These are phyloP conservation scores for Agapostemon virescens DNA, from an alignment of 2,888 invertebrate species.

Conservation along the genomic window DNA sequence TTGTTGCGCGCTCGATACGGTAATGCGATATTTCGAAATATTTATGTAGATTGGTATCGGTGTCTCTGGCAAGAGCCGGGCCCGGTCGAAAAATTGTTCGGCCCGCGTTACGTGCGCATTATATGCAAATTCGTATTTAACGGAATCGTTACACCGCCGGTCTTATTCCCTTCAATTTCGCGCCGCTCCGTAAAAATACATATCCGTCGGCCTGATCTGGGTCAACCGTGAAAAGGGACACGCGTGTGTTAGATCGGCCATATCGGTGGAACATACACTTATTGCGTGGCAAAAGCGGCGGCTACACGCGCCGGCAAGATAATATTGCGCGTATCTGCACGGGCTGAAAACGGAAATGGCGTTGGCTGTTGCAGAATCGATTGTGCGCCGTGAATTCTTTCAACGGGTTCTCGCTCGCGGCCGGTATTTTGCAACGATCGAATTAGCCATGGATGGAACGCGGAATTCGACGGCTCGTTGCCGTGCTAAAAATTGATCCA, in stretches of 20 bases:
- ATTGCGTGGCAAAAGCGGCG: conserved; percentile 36
- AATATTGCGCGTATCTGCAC: conserved; percentile 61
- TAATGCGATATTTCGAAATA: conserved; percentile 38
- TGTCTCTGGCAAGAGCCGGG: neutral
- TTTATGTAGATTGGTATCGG: conserved; percentile 44
- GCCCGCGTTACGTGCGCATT: conserved; percentile 25
- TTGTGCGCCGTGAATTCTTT: conserved; percentile 67
- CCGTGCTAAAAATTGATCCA: neutral
- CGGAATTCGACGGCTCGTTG: neutral
- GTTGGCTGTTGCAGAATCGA: conserved; percentile 64
- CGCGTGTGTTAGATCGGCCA: conserved; percentile 14
- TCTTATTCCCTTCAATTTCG: conserved; percentile 44
- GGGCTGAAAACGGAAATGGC: conserved; percentile 60
- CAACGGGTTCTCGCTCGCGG: conserved; percentile 55
- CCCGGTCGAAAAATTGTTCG: conserved; percentile 28
- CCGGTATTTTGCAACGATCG: neutral
- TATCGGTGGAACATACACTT: conserved; percentile 31
- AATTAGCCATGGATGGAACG: neutral
- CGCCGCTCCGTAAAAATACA: conserved; percentile 36
- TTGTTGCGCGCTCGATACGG: conserved; percentile 19
- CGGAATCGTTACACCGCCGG: conserved; percentile 23
- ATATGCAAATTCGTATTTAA: conserved; percentile 45
- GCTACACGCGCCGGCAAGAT: conserved; percentile 49
- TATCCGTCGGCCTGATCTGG: conserved; percentile 47
- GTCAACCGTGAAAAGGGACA: conserved; percentile 54